Conservation (phyloP, 2,797 vertebrate species). For the Sebastes vulpes region DNA sequence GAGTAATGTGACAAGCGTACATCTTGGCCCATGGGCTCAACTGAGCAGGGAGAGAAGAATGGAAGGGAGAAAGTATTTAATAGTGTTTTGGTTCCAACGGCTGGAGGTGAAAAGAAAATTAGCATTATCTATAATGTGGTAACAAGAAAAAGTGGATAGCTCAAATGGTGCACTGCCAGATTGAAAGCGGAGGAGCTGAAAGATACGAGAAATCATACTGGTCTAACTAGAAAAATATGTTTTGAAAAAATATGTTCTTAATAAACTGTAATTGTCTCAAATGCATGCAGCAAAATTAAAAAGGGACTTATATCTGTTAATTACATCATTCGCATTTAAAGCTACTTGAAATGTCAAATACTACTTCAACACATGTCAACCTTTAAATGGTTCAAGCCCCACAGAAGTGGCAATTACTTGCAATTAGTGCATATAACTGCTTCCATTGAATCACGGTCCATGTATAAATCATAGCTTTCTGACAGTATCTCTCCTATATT, state of each 20-base stretch:
- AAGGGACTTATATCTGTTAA: slow-evolving; percentile 18
- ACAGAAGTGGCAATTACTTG: slow-evolving; percentile 42
- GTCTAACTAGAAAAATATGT: slow-evolving; percentile 16
- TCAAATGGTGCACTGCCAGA: slow-evolving; percentile 38
- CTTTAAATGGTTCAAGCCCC: slow-evolving; percentile 35
- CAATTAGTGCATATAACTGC: slow-evolving; percentile 17
- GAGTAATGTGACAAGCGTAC: slow-evolving; percentile 69
- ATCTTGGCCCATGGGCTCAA: slow-evolving; percentile 72
- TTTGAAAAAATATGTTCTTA: neutral
- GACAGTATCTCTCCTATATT: slow-evolving; percentile 38
- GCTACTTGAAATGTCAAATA: slow-evolving; percentile 38
- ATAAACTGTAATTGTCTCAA: neutral
- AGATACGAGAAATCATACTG: neutral
- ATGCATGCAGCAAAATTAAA: slow-evolving; percentile 15
- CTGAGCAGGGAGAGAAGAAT: slow-evolving; percentile 72
- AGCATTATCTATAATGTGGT: slow-evolving; percentile 77
- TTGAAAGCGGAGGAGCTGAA: slow-evolving; percentile 16
- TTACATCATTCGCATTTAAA: slow-evolving; percentile 17
- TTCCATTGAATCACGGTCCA: slow-evolving; percentile 16
- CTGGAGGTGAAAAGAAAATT: slow-evolving; percentile 76
- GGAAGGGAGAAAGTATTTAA: slow-evolving; percentile 69
- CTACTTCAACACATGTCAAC: slow-evolving; percentile 31
- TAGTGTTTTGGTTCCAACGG: slow-evolving; percentile 67
- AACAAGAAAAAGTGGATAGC: slow-evolving; percentile 66
- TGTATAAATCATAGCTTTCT: slow-evolving; percentile 32